Percentiles rank a stretch among this genome's conserved stretches.
phyloP scores from a whole-genome alignment of 2,797 vertebrate genomes.

The Acipenser transmontanus region DNA sequence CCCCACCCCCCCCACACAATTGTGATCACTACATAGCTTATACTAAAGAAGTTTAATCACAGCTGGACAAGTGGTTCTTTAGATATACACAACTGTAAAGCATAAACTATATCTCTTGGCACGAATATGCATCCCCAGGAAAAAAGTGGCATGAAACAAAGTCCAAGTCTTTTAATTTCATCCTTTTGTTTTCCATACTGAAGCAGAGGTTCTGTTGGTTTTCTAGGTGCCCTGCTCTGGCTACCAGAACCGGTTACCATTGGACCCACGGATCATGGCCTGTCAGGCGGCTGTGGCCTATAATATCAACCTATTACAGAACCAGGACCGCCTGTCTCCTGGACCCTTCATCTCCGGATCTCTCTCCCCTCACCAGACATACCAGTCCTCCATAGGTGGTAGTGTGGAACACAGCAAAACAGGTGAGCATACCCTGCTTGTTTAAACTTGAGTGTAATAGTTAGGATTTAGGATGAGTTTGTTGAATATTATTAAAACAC shows the following conservation, averaged over 20 bases:
- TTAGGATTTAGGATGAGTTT: too few relatives aligned
- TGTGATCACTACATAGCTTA: too few relatives aligned
- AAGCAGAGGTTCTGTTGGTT: not conserved
- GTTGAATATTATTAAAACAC: too few relatives aligned
- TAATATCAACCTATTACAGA: constrained; percentile 14
- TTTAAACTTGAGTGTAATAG: too few relatives aligned
- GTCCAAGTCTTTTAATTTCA: too few relatives aligned
- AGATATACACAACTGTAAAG: too few relatives aligned
- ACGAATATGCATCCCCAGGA: too few relatives aligned
- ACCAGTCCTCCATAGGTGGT: constrained; percentile 1
- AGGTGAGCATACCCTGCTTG: constrained; percentile 9
- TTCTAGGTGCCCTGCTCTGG: constrained; percentile 9
- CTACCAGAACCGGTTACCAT: constrained; percentile 2
- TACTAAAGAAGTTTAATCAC: too few relatives aligned
- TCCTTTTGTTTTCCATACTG: not conserved
- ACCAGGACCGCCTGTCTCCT: not conserved
- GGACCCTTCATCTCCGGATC: not conserved
- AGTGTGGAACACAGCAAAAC: constrained; percentile 6
- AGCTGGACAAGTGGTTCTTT: too few relatives aligned
- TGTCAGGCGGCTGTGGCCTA: constrained; percentile 19
- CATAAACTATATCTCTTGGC: too few relatives aligned
- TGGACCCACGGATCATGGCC: constrained; percentile 14
- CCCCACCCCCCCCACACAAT: too few relatives aligned
- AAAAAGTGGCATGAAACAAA: not conserved
- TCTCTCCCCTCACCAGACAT: not conserved